A percentile compares a stretch with the other conserved stretches of the same genome.
These are phyloP conservation scores for Bufo bufo DNA, from an alignment of 2,113 vertebrate genomes.

Conservation along the genomic window DNA sequence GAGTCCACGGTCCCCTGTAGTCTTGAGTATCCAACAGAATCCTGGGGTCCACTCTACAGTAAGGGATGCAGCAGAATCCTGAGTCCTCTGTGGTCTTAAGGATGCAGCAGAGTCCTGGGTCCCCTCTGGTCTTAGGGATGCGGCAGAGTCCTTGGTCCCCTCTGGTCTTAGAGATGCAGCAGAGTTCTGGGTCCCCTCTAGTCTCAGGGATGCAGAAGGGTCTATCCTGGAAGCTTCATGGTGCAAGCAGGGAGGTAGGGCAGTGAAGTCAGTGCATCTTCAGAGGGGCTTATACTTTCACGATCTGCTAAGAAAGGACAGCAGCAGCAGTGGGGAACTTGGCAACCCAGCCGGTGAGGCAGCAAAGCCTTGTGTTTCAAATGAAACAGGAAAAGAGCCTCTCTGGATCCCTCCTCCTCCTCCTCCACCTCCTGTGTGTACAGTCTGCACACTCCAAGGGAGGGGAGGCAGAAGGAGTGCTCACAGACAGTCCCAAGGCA, in stretches of 20 bases:
- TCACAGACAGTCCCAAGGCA: slow-evolving; percentile 58
- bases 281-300: slow-evolving; percentile 15
- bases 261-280: slow-evolving; percentile 11
- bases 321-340: slow-evolving; percentile 14
- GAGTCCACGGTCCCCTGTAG: not conserved
- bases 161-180: not conserved
- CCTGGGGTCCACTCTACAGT: not conserved
- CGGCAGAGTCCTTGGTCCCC: not conserved
- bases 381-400: slow-evolving; percentile 55
- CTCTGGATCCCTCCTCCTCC: slow-evolving; percentile 33
- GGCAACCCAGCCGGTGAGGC: slow-evolving; percentile 38
- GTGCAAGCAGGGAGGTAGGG: slow-evolving; percentile 1
- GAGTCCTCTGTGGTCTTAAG: not conserved
- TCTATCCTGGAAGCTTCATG: slow-evolving; percentile 2
- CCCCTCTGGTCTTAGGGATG: not conserved
- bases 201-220: not conserved
- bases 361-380: slow-evolving; percentile 50
- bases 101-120: not conserved
- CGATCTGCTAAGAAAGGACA: slow-evolving; percentile 25
- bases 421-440: slow-evolving; percentile 48
- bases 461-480: slow-evolving; percentile 29
- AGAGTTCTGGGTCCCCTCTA: not conserved
- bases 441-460: slow-evolving; percentile 44
- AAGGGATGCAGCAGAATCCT: not conserved
- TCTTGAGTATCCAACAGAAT: not conserved